Base-by-base conservation (phyloP, 2,797 vertebrate species). In the Loriculus beryllinus region DNA sequence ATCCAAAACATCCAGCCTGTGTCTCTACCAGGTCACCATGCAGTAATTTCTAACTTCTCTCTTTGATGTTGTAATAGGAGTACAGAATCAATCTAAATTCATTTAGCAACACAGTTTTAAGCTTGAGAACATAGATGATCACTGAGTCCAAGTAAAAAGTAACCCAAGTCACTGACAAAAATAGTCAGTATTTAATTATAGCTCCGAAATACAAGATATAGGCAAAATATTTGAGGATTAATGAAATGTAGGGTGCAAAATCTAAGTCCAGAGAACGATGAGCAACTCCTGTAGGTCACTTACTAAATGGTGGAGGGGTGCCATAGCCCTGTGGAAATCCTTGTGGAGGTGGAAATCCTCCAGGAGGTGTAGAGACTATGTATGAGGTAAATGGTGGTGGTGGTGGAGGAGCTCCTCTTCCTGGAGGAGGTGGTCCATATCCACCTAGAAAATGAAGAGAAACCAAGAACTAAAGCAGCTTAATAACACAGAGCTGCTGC, bases 251-350 rank as follows among this genome's bases (percentile, higher is more conserved):
- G 7, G 12, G 14, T 25, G 21, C 4, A 5, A 12, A 47, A 47
- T 12, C 3, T 10, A 37, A 31, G 15, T 6, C 7, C 40, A 80
- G 49, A 40, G 60, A 29, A 42, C 5, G 4, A 57, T 2, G 6
- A 79, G 45, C 12, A 67, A 48, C 54, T 39, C 60, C 39, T 5
- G 31, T 3, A 42, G 45, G 74, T 71, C 77, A 98, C 99, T 98
- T 98, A 99, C 99, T 99, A 96, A 99, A 99, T 49, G 99, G 99
- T 83, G 99, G 99, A 94, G 99, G 98, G 92, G 99, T 99, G 86
- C 98, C 99, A 70, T 99, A 99, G 97, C 98, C 99, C 97, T 99
- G 99, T 90, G 99, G 98, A 96, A 99, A 99, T 97, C 98, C 99
- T 98, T 99, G 99, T 86, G 99, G 99, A 96, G 99, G 98, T 3